Evolutionary conservation across 1,140 invertebrate genomes (phyloP).

Genomic region (Drosophila gunungcola): DNA sequence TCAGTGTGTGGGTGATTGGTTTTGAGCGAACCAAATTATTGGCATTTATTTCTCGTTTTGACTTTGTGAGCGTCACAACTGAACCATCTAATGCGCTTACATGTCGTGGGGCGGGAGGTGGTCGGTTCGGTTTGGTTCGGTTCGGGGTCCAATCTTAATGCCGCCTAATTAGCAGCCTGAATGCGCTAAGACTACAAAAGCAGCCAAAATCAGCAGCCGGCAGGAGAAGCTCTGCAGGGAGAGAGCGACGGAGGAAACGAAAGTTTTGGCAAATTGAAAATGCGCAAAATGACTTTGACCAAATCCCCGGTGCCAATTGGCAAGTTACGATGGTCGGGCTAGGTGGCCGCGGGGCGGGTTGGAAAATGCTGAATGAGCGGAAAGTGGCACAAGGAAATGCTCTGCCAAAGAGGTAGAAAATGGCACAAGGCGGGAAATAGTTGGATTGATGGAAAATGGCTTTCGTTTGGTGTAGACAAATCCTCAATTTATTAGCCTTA

Average conservation of each 20-base stretch:
- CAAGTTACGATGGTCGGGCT: constrained; percentile 61
- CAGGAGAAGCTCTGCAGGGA: constrained; percentile 22
- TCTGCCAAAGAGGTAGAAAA: constrained; percentile 15
- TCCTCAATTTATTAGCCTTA: background rate
- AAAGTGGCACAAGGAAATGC: constrained; percentile 31
- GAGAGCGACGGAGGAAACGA: constrained; percentile 16
- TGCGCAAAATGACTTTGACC: constrained; percentile 82
- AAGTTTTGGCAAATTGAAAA: constrained; percentile 79
- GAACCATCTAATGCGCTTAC: constrained; percentile 79
- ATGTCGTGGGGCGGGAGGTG: background rate
- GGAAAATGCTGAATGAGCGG: constrained; percentile 41
- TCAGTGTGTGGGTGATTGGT: constrained; percentile 72
- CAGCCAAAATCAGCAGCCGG: constrained; percentile 37
- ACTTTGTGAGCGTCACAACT: constrained; percentile 65
- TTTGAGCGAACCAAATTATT: constrained; percentile 80
- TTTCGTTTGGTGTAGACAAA: background rate
- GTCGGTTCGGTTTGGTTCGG: background rate
- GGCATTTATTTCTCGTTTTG: constrained; percentile 82
- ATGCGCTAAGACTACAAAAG: constrained; percentile 82
- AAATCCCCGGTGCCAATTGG: constrained; percentile 78
- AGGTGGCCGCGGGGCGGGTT: constrained; percentile 52
- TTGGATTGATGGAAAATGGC: constrained; percentile 3
- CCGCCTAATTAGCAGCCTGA: constrained; percentile 80
- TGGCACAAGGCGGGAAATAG: constrained; percentile 3
- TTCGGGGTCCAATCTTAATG: constrained; percentile 56